These are phyloP conservation scores for Xiphydria camelus DNA, from an alignment of 2,888 invertebrate genomes.

Conservation along the genomic window DNA sequence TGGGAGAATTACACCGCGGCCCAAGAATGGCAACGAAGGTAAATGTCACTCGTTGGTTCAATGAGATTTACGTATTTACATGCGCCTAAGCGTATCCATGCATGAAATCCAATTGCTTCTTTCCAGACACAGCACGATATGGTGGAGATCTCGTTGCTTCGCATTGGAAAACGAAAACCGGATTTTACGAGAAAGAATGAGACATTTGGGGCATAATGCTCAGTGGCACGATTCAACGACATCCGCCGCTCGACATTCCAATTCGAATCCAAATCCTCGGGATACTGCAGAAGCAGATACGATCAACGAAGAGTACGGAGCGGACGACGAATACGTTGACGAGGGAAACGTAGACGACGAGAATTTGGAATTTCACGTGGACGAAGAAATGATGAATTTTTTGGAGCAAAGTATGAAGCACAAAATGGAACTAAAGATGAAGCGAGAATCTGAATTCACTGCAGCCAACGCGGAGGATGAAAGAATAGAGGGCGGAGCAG, in stretches of 20 bases:
- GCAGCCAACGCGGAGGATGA: constrained; percentile 15
- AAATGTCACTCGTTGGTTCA: too few relatives aligned
- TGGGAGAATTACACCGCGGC: constrained; percentile 52
- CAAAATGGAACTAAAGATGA: constrained; percentile 54
- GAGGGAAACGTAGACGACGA: constrained; percentile 41
- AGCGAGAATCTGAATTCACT: constrained; percentile 28
- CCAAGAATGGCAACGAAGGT: constrained; percentile 52
- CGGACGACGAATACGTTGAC: constrained; percentile 32
- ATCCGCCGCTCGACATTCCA: not conserved
- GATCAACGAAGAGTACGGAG: constrained; percentile 17
- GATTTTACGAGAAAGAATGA: constrained; percentile 34
- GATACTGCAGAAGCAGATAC: not conserved
- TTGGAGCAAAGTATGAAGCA: constrained; percentile 65
- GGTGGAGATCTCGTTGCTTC: constrained; percentile 52
- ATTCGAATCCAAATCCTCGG: not conserved
- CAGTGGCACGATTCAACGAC: not conserved
- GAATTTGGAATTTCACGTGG: constrained; percentile 62
- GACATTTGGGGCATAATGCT: constrained; percentile 20
- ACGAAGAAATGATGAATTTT: constrained; percentile 68
- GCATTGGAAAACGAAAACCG: constrained; percentile 51
- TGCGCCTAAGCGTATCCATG: too few relatives aligned
- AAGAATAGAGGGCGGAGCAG: constrained; percentile 29
- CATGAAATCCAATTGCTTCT: not conserved
- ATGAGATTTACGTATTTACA: too few relatives aligned
- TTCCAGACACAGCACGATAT: constrained; percentile 46